phyloP scores from a whole-genome alignment of 2,113 vertebrate species.

The Trogon melanurus region DNA sequence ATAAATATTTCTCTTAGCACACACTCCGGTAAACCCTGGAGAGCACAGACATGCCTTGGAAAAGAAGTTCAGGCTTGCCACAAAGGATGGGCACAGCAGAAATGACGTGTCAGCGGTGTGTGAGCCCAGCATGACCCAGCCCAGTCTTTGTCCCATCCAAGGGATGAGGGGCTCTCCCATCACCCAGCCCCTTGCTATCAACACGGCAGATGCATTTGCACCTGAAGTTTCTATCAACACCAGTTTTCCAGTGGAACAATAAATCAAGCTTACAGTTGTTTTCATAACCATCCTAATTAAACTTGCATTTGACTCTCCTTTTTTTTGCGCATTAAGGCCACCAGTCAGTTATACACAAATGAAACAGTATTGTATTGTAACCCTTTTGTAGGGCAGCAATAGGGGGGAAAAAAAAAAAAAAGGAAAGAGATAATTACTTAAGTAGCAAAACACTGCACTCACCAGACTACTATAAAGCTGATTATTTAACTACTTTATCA shows the following conservation, averaged over 20 bases:
- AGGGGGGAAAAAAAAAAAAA: neutral
- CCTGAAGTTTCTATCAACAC: neutral
- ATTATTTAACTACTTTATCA: neutral
- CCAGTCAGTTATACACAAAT: neutral
- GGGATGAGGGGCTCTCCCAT: neutral
- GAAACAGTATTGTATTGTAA: neutral
- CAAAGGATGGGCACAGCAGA: neutral
- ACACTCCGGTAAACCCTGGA: neutral
- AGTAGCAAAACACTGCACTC: neutral
- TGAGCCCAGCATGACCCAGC: neutral
- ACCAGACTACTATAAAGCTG: neutral
- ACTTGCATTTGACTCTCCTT: neutral
- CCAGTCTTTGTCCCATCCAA: neutral
- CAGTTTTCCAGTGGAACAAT: neutral
- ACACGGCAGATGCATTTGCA: neutral
- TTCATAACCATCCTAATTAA: neutral
- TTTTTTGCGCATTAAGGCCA: neutral
- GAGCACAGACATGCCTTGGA: rapidly evolving
- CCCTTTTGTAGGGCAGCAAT: neutral
- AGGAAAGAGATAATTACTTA: neutral
- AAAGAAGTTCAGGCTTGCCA: neutral
- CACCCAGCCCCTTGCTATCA: neutral
- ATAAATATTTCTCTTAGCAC: neutral
- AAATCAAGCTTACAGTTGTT: neutral
- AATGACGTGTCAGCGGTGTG: neutral